These are phyloP conservation scores for Drosophila pseudoobscura DNA, from an alignment of 1,140 invertebrate species.

Conservation along the genomic window DNA sequence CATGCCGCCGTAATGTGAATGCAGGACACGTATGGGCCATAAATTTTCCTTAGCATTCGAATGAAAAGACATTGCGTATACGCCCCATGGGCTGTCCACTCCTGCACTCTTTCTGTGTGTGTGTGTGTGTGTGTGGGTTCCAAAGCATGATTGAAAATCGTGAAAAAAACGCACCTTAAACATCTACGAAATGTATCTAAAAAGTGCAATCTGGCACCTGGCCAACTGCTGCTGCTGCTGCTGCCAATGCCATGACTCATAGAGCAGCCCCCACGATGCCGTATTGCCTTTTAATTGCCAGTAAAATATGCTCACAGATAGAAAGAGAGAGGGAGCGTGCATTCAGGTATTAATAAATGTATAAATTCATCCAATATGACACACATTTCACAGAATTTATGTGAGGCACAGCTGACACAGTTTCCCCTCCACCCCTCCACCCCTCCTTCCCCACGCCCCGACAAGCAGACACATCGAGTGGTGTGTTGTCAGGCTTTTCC, in stretches of 20 bases:
- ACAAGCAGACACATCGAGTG: conserved; percentile 5
- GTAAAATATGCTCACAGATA: conserved; percentile 33
- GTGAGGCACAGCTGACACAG: conserved; percentile 71
- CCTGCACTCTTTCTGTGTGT: neutral
- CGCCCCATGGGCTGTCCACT: conserved; percentile 15
- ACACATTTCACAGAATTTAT: conserved; percentile 67
- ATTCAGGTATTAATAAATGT: conserved; percentile 73
- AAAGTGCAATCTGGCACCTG: conserved; percentile 62
- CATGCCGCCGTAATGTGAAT: conserved; percentile 49
- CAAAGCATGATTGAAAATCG: conserved; percentile 69
- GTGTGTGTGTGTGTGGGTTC: neutral
- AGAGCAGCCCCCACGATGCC: conserved; percentile 1
- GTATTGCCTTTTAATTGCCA: conserved; percentile 61
- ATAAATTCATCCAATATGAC: conserved; percentile 63
- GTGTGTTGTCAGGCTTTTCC: conserved; percentile 37
- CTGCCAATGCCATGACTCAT: conserved; percentile 47
- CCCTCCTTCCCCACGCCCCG: neutral
- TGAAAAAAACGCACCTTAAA: conserved; percentile 22
- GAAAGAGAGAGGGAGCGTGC: conserved; percentile 2
- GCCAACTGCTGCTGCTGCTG: conserved; percentile 33
- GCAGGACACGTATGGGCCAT: conserved; percentile 68
- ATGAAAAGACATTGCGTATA: conserved; percentile 66
- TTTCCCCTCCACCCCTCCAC: conserved; percentile 31
- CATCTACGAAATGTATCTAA: conserved; percentile 21
- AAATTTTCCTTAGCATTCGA: conserved; percentile 68